Conservation (phyloP, 2,888 invertebrate species). For the Ommatoiulus sabulosus region DNA sequence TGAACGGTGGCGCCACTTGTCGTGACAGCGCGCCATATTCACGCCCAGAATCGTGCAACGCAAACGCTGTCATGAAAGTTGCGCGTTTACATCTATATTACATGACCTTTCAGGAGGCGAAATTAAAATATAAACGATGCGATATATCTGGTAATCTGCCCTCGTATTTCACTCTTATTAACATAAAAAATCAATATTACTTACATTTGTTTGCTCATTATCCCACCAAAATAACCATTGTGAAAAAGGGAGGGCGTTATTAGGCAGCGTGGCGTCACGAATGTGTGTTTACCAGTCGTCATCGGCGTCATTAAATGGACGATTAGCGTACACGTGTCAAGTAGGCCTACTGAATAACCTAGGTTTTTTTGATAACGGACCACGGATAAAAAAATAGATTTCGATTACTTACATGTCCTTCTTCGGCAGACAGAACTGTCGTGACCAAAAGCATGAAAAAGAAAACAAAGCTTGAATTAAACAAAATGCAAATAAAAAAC, state of each 20-base stretch:
- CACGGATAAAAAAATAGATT: slow-evolving; percentile 10
- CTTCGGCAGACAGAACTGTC: slow-evolving; percentile 51
- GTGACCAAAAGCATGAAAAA: slow-evolving; percentile 39
- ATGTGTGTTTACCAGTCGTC: background rate
- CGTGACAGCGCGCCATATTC: background rate
- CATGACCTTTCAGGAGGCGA: slow-evolving; percentile 27
- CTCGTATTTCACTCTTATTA: background rate
- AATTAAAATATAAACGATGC: slow-evolving; percentile 22
- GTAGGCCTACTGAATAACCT: slow-evolving; percentile 5
- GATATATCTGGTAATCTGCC: background rate
- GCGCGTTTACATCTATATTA: slow-evolving; percentile 15
- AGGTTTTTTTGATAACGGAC: background rate
- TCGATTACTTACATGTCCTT: slow-evolving; percentile 49
- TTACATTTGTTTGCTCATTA: slow-evolving; percentile 43
- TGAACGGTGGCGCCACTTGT: background rate
- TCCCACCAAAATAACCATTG: slow-evolving; percentile 1
- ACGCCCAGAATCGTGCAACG: slow-evolving; percentile 10
- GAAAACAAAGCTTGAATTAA: slow-evolving; percentile 36
- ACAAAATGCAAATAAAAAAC: slow-evolving; percentile 22
- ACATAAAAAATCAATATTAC: slow-evolving; percentile 18
- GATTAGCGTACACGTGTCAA: slow-evolving; percentile 3
- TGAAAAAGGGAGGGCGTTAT: background rate
- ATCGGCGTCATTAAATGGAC: background rate
- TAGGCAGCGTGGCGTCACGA: slow-evolving; percentile 18
- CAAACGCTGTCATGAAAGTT: background rate